phyloP scores from a whole-genome alignment of 2,888 invertebrate genomes.

The Eilema depressum region DNA sequence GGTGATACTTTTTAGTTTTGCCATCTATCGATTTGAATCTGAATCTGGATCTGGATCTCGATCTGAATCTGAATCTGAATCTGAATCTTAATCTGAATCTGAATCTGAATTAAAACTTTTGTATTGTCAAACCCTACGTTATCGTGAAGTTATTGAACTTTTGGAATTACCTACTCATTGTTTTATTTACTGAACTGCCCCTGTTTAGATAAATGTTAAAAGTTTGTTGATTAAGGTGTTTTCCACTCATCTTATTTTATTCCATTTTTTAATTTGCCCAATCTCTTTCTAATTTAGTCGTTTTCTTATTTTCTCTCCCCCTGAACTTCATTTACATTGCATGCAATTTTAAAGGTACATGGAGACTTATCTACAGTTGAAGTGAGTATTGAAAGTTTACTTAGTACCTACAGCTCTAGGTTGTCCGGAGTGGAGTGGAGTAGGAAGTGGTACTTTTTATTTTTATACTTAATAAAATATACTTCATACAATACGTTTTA shows the following conservation, averaged over 20 bases:
- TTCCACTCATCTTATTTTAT: neutral
- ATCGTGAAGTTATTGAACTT: no score
- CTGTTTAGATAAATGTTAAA: no score
- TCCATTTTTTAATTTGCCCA: neutral
- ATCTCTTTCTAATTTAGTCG: neutral
- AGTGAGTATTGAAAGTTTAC: slow-evolving; percentile 8
- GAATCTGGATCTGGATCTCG: no score
- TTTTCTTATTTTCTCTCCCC: neutral
- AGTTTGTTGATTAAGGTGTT: neutral
- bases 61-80: no score
- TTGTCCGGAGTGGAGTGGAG: neutral
- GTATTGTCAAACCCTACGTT: no score
- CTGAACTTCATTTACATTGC: neutral
- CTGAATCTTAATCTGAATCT: no score
- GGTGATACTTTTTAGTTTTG: no score
- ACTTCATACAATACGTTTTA: neutral
- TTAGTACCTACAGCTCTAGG: neutral
- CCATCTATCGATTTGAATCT: no score
- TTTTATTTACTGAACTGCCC: neutral
- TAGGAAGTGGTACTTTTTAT: neutral
- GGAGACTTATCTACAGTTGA: slow-evolving; percentile 33
- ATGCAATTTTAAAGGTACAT: slow-evolving; percentile 23
- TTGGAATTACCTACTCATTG: no score
- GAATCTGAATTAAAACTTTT: no score
- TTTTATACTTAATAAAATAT: no score